Conservation (phyloP, 2,113 vertebrate species). For the Pholis gunnellus region DNA sequence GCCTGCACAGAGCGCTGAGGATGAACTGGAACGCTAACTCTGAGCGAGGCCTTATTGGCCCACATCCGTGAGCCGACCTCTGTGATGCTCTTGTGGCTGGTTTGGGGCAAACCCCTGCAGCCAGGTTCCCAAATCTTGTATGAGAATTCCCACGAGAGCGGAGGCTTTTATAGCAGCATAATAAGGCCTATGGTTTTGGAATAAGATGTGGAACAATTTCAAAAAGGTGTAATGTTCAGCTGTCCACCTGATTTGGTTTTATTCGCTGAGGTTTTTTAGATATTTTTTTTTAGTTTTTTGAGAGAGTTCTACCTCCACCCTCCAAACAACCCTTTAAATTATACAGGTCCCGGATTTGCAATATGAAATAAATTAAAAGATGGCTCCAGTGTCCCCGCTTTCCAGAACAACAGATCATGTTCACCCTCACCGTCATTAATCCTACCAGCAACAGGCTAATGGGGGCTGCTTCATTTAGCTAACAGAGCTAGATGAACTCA, state of each 20-base stretch:
- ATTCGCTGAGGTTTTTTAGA: neutral
- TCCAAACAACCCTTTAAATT: neutral
- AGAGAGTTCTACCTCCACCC: too few species aligned
- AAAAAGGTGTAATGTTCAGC: neutral
- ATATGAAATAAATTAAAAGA: neutral
- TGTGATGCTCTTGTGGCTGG: slow-evolving; percentile 1
- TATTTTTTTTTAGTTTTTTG: too few species aligned
- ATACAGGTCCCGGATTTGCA: neutral
- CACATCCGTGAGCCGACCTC: too few species aligned
- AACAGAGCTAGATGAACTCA: slow-evolving; percentile 66
- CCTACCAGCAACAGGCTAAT: slow-evolving; percentile 67
- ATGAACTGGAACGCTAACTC: neutral
- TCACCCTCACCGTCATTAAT: slow-evolving; percentile 61
- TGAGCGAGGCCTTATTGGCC: neutral
- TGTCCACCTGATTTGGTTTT: neutral
- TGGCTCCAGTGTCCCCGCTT: slow-evolving; percentile 11
- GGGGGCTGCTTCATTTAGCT: slow-evolving; percentile 70
- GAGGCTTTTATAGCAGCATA: neutral
- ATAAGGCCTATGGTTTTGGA: neutral
- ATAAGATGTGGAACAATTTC: neutral
- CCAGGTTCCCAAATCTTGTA: neutral
- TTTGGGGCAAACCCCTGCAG: neutral
- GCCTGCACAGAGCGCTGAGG: neutral
- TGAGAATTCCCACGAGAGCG: neutral
- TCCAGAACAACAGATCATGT: slow-evolving; percentile 46